phyloP scores from a whole-genome alignment of 2,113 vertebrate species.

The Epinephelus lanceolatus region DNA sequence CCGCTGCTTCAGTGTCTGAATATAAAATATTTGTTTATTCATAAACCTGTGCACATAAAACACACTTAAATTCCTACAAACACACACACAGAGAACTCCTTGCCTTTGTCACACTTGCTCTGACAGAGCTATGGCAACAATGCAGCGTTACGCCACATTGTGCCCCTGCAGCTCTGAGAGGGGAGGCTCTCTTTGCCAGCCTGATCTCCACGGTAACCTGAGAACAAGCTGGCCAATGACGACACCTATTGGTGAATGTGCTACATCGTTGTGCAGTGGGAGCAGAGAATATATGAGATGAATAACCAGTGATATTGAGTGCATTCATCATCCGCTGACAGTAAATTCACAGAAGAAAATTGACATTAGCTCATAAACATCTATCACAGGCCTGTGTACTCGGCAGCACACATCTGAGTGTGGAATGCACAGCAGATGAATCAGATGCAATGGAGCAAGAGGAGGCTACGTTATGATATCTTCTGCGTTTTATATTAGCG shows the following conservation, averaged over 20 bases:
- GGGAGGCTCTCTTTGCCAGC: neutral
- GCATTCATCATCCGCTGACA: slow-evolving; percentile 80
- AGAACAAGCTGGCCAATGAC: slow-evolving; percentile 68
- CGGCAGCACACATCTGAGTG: slow-evolving; percentile 52
- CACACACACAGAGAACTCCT: neutral
- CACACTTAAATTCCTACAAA: neutral
- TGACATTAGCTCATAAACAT: slow-evolving; percentile 79
- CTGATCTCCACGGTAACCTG: neutral
- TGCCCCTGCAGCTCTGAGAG: slow-evolving; percentile 32
- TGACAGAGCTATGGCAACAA: slow-evolving; percentile 36
- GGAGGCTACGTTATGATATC: slow-evolving; percentile 38
- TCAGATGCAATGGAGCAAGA: slow-evolving; percentile 63
- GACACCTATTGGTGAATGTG: slow-evolving; percentile 73
- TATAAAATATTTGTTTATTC: slow-evolving; percentile 20
- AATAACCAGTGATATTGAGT: slow-evolving; percentile 79
- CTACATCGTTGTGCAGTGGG: neutral
- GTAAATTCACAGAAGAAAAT: slow-evolving; percentile 77
- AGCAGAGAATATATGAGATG: slow-evolving; percentile 70
- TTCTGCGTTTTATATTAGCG: slow-evolving; percentile 41
- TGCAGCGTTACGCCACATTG: slow-evolving; percentile 35
- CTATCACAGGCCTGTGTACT: slow-evolving; percentile 70
- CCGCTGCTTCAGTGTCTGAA: neutral
- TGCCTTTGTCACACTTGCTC: slow-evolving; percentile 19
- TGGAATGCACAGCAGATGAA: slow-evolving; percentile 59
- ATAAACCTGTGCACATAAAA: neutral